These are phyloP conservation scores for Hydrochoerus hydrochaeris DNA, from an alignment of 2,113 vertebrate genomes.

Conservation along the genomic window DNA sequence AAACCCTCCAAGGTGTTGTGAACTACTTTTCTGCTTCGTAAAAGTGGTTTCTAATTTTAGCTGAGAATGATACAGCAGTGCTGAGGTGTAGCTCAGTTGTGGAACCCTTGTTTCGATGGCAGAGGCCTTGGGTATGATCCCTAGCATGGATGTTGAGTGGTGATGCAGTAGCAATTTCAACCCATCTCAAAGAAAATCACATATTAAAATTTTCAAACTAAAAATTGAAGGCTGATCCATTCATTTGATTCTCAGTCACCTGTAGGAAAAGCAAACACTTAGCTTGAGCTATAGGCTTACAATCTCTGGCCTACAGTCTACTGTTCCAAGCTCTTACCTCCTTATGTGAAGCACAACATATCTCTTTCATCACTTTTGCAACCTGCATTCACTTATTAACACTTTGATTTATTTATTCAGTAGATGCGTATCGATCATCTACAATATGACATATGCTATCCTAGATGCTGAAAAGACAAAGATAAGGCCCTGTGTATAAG, in stretches of 20 bases:
- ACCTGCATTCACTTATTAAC: not conserved
- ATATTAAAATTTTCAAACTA: not conserved
- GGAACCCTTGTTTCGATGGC: not conserved
- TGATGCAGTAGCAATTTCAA: not conserved
- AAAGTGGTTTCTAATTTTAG: not conserved
- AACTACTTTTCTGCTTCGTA: conserved; percentile 15
- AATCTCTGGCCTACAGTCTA: not conserved
- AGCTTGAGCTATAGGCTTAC: not conserved
- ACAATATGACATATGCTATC: not conserved
- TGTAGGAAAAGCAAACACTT: not conserved
- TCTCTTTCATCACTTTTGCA: not conserved
- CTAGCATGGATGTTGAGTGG: not conserved
- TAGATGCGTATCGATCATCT: not conserved
- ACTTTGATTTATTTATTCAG: not conserved
- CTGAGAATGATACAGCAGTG: not conserved
- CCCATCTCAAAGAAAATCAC: not conserved
- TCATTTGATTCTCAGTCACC: not conserved
- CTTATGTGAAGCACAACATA: not conserved
- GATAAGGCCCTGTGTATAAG: not conserved
- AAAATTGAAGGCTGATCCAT: not conserved
- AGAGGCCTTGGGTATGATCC: not conserved
- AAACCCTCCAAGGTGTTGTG: not conserved
- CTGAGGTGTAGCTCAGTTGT: not conserved
- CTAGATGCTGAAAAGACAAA: not conserved
- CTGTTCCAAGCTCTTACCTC: not conserved